phyloP scores from a whole-genome alignment of 2,797 vertebrate genomes.

The Manis crassicaudata region DNA sequence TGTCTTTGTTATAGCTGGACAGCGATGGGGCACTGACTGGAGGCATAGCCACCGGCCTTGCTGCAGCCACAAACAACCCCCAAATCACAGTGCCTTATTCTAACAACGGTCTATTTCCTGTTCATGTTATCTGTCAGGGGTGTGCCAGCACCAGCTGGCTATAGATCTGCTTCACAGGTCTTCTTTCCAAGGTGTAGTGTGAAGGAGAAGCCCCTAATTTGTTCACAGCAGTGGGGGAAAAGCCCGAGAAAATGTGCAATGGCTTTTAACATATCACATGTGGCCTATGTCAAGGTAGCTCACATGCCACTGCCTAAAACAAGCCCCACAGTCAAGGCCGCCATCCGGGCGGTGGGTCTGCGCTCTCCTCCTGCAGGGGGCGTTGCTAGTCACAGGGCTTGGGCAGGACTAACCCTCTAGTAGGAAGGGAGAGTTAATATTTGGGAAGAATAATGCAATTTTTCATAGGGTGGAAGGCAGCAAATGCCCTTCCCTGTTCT shows the following conservation, averaged over 20 bases:
- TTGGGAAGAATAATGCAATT: not conserved
- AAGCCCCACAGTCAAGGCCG: not conserved
- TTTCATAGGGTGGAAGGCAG: too few species aligned
- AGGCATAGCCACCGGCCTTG: not conserved
- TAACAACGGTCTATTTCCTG: not conserved
- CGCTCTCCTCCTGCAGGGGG: not conserved
- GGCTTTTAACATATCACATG: not conserved
- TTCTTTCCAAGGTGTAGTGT: not conserved
- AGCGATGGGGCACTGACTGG: not conserved
- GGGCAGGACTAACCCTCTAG: not conserved
- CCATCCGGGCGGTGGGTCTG: rapidly evolving
- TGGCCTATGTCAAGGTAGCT: not conserved
- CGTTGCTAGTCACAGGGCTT: not conserved
- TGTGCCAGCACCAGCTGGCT: rapidly evolving
- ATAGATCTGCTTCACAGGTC: not conserved
- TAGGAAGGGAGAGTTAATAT: not conserved
- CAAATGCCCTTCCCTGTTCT: not conserved
- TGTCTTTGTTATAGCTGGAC: not conserved
- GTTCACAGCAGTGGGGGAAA: too few species aligned
- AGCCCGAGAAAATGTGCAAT: not conserved
- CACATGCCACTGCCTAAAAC: not conserved
- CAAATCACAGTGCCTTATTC: not conserved
- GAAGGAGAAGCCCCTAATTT: not conserved
- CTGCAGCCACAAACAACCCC: not conserved
- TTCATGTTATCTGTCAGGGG: not conserved